These are phyloP conservation scores for Ceyx margarethae DNA, from an alignment of 2,113 vertebrate species.

Conservation along the genomic window DNA sequence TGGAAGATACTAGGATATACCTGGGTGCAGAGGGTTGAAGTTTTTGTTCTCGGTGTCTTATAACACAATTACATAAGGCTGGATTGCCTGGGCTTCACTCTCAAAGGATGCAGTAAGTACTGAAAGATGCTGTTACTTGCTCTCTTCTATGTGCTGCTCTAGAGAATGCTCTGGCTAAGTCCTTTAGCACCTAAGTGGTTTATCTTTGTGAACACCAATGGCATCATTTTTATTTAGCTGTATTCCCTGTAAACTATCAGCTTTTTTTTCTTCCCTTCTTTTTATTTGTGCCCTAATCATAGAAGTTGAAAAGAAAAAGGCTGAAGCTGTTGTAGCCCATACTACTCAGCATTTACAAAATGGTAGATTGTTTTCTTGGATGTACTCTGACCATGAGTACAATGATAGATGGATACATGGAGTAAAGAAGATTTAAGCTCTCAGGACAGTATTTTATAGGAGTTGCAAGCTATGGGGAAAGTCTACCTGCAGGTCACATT, in stretches of 20 bases:
- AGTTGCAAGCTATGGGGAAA: background rate
- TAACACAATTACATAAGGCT: background rate
- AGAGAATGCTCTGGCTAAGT: background rate
- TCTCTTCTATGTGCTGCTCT: background rate
- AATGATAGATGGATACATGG: background rate
- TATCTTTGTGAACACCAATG: conserved; percentile 78
- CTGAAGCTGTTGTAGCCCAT: background rate
- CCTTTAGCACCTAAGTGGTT: background rate
- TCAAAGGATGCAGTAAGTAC: background rate
- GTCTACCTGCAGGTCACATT: background rate
- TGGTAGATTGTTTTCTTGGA: background rate
- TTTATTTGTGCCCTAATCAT: background rate
- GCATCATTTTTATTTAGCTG: background rate
- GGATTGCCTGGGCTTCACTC: background rate
- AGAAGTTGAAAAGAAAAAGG: background rate
- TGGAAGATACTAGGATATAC: background rate
- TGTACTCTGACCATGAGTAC: background rate
- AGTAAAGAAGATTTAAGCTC: background rate
- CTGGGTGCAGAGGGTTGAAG: background rate
- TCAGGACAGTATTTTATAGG: background rate
- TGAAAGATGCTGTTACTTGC: background rate
- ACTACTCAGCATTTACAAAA: background rate
- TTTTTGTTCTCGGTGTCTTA: conserved; percentile 55
- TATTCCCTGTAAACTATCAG: background rate
- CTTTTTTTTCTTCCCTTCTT: background rate